Conservation (phyloP, 2,888 invertebrate species). For the Tenodera sinensis region DNA sequence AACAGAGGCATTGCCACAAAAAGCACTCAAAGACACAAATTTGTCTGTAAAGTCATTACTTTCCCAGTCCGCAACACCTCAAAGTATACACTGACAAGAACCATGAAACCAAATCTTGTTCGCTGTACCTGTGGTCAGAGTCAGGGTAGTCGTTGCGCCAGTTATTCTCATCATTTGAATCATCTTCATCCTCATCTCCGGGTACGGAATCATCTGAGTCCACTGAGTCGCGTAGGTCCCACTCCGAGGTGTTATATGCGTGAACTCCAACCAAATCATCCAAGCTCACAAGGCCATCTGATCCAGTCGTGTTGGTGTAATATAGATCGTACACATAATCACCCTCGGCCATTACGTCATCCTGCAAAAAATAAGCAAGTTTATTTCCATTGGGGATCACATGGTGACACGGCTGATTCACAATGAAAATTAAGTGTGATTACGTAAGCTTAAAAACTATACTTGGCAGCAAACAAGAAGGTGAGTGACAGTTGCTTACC, state of each 20-base stretch:
- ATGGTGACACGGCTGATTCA: too few species aligned
- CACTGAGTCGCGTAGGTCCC: conserved; percentile 34
- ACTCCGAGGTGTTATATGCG: conserved; percentile 37
- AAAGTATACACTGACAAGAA: not conserved
- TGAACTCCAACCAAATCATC: conserved; percentile 45
- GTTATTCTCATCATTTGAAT: conserved; percentile 76
- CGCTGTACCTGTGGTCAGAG: conserved; percentile 52
- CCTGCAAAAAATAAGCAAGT: not conserved
- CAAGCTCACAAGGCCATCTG: conserved; percentile 47
- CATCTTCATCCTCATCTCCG: conserved; percentile 45
- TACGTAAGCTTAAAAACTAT: too few species aligned
- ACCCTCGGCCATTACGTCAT: not conserved
- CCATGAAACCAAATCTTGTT: not conserved
- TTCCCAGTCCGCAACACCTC: not conserved
- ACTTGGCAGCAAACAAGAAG: too few species aligned
- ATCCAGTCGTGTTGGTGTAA: conserved; percentile 50
- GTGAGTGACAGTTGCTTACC: too few species aligned
- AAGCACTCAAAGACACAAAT: too few species aligned
- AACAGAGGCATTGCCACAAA: too few species aligned
- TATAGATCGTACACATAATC: conserved; percentile 62
- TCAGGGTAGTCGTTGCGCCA: conserved; percentile 78
- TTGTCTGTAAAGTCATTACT: not conserved
- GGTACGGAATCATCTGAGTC: conserved; percentile 37
- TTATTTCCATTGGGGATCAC: too few species aligned
- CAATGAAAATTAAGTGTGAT: too few species aligned